These are phyloP conservation scores for Caenorhabditis japonica DNA, from an alignment of 2,888 invertebrate genomes.

Conservation along the genomic window DNA sequence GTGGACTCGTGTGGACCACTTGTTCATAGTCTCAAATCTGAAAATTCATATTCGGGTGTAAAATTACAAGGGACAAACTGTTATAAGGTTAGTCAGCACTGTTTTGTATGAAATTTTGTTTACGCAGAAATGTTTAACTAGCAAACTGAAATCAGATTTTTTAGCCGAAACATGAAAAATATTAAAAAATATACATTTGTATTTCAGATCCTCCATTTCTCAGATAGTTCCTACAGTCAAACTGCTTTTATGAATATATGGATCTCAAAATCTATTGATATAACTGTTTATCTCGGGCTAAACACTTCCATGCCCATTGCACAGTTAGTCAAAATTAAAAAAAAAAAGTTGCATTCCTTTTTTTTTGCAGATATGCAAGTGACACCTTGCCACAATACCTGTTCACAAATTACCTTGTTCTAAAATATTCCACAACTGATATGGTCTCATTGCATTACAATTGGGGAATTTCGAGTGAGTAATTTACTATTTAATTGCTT, in stretches of 20 bases:
- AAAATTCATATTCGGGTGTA: not conserved
- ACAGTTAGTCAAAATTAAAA: not conserved
- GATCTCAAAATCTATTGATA: not conserved
- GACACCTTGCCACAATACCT: constrained; percentile 16
- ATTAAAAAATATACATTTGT: not conserved
- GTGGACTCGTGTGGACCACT: constrained; percentile 11
- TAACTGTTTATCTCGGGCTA: constrained; percentile 22
- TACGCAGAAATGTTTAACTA: too few relatives aligned
- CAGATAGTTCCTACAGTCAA: constrained; percentile 23
- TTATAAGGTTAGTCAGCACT: too few relatives aligned
- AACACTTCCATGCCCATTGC: constrained; percentile 8
- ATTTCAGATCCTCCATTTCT: constrained; percentile 36
- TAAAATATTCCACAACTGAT: constrained; percentile 10
- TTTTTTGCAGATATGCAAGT: constrained; percentile 4
- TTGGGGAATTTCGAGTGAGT: constrained; percentile 28
- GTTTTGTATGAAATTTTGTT: too few relatives aligned
- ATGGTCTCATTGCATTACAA: not conserved
- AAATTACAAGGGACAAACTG: constrained; percentile 14
- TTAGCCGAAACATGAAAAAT: too few relatives aligned
- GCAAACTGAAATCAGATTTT: too few relatives aligned
- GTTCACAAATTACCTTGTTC: constrained; percentile 31
- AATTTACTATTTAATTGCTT: not conserved
- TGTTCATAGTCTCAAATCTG: constrained; percentile 16
- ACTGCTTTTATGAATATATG: constrained; percentile 26
- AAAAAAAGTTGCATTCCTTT: not conserved